Conservation (phyloP, 2,797 vertebrate genomes). For the Pteronotus mesoamericanus region DNA sequence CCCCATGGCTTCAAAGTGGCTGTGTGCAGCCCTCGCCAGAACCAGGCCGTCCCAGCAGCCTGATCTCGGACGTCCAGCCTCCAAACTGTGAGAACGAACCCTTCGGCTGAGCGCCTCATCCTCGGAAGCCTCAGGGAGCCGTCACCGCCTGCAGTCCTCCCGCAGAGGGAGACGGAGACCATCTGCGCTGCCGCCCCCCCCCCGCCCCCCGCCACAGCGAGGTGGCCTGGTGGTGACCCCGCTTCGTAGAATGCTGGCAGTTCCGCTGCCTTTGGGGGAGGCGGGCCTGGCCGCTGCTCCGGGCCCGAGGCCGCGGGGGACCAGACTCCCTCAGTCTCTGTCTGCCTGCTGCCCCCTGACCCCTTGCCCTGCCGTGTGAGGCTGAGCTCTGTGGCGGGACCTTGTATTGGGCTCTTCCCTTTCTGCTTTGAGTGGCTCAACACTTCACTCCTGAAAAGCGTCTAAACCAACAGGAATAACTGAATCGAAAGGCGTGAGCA, state of each 20-base stretch:
- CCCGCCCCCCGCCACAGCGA: too few species aligned
- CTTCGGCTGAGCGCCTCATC: not conserved
- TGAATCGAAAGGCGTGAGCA: not conserved
- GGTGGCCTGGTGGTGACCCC: not conserved
- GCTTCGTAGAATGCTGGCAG: not conserved
- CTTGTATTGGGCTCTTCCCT: not conserved
- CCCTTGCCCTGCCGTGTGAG: not conserved
- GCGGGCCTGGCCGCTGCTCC: not conserved
- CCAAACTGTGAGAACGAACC: not conserved
- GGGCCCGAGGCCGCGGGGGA: accelerated
- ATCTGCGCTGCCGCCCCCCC: not conserved
- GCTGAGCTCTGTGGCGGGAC: not conserved
- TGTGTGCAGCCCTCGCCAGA: not conserved
- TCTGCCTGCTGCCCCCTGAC: not conserved
- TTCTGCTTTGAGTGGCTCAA: not conserved
- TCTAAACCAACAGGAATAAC: not conserved
- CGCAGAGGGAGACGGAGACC: not conserved
- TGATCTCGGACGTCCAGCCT: not conserved
- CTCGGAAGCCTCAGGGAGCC: not conserved
- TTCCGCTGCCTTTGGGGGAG: not conserved
- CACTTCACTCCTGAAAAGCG: not conserved
- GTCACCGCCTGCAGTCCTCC: not conserved
- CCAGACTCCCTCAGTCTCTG: accelerated
- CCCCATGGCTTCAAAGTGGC: too few species aligned
- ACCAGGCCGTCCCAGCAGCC: not conserved